Percentiles rank a stretch among this genome's conserved stretches.
Evolutionary conservation across 2,797 vertebrate genomes (phyloP).

Genomic region (Paratrypauchen microcephalus): DNA sequence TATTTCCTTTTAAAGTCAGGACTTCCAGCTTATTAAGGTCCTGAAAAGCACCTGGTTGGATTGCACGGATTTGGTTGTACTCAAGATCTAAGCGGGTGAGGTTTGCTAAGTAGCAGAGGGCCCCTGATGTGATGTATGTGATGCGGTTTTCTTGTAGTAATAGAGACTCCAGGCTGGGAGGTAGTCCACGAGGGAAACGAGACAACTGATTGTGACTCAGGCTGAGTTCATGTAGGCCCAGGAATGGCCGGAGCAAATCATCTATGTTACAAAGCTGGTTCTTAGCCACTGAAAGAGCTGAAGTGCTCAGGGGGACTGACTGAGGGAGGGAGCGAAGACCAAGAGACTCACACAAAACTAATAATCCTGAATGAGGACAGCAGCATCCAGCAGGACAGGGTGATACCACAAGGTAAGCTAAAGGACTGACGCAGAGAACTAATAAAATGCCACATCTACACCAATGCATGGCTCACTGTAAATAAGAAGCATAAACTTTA

Average conservation of each 20-base stretch:
- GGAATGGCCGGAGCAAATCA: constrained; percentile 70
- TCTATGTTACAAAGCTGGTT: constrained; percentile 81
- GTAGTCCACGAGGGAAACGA: constrained; percentile 78
- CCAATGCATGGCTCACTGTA: constrained; percentile 77
- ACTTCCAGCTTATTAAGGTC: constrained; percentile 68
- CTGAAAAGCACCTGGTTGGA: constrained; percentile 75
- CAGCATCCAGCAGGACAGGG: constrained; percentile 79
- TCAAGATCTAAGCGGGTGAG: constrained; percentile 78
- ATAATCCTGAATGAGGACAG: constrained; percentile 64
- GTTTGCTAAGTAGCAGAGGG: constrained; percentile 73
- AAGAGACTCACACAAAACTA: constrained; percentile 81
- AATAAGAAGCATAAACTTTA: constrained; percentile 23
- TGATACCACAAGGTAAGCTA: constrained; percentile 40
- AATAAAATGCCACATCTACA: constrained; percentile 65
- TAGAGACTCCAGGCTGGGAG: constrained; percentile 77
- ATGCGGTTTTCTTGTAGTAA: constrained; percentile 80
- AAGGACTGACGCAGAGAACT: constrained; percentile 61
- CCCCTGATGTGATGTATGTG: constrained; percentile 75
- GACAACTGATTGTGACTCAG: constrained; percentile 77
- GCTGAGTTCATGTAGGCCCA: constrained; percentile 78
- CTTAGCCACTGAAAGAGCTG: constrained; percentile 74
- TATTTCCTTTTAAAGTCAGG: constrained; percentile 76
- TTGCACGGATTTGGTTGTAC: constrained; percentile 77
- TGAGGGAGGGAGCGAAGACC: constrained; percentile 75
- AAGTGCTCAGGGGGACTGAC: constrained; percentile 72